Evolutionary conservation across 1,140 invertebrate species (phyloP).

Genomic region (Teleogryllus occipitalis): DNA sequence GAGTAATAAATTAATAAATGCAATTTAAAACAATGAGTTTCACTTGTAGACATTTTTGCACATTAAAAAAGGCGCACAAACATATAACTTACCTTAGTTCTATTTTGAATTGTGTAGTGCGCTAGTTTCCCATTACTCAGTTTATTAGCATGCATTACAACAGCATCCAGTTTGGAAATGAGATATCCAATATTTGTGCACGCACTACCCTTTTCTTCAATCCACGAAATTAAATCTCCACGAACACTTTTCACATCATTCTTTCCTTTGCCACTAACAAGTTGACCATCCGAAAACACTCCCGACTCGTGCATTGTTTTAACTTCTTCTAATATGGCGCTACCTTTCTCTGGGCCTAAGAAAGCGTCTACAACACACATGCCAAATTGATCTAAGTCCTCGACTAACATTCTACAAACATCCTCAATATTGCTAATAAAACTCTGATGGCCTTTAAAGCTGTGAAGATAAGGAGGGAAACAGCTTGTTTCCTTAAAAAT

Average conservation of each 20-base stretch:
- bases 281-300: conserved; percentile 74
- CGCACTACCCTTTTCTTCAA: conserved; percentile 73
- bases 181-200: conserved; percentile 75
- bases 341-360: conserved; percentile 67
- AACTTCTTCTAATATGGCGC: conserved; percentile 77
- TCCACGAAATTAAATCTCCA: conserved; percentile 87
- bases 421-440: conserved; percentile 47
- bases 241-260: conserved; percentile 63
- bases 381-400: conserved; percentile 78
- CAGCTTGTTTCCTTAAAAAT: background rate
- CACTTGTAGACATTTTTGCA: no score
- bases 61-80: no score
- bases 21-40: no score
- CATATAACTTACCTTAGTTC: conserved; percentile 73
- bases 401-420: conserved; percentile 64
- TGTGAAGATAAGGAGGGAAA: conserved; percentile 25
- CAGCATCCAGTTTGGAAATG: conserved; percentile 75
- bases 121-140: conserved; percentile 71
- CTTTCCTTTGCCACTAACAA: conserved; percentile 61
- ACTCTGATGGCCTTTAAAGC: conserved; percentile 36
- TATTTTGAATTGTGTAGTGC: conserved; percentile 74
- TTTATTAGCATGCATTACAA: conserved; percentile 67
- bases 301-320: conserved; percentile 68
- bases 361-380: conserved; percentile 90
- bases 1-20: no score